phyloP scores from a whole-genome alignment of 1,140 invertebrate species.

The Ctenoplectra terminalis region DNA sequence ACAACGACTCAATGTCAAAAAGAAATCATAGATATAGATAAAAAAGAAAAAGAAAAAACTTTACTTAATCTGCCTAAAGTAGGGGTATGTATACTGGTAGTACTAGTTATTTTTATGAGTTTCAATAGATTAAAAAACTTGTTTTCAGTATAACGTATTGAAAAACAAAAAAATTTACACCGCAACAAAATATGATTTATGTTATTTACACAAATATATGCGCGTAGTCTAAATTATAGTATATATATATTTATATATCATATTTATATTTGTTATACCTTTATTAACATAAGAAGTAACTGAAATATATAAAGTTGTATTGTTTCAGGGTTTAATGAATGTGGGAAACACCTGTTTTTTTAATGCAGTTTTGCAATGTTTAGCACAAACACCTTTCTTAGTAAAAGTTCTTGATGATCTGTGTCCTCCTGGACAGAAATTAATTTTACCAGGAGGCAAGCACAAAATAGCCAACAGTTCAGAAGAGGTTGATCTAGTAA shows the following conservation, averaged over 20 bases:
- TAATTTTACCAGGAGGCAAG: constrained; percentile 88
- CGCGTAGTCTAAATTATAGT: too few relatives aligned
- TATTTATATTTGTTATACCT: too few relatives aligned
- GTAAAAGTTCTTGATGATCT: constrained; percentile 88
- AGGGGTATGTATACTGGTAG: constrained; percentile 57
- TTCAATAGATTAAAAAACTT: neutral
- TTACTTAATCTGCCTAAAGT: constrained; percentile 68
- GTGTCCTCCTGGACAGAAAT: constrained; percentile 86
- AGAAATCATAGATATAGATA: constrained; percentile 26
- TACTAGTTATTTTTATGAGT: neutral
- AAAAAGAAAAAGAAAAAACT: constrained; percentile 57
- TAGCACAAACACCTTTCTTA: constrained; percentile 93
- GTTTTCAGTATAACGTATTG: neutral
- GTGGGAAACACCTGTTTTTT: constrained; percentile 98
- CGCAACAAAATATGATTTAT: too few relatives aligned
- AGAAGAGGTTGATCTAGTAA: constrained; percentile 80
- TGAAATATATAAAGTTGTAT: constrained; percentile 8
- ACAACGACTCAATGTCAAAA: constrained; percentile 30
- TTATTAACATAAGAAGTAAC: too few relatives aligned
- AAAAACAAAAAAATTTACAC: neutral
- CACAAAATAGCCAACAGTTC: constrained; percentile 82
- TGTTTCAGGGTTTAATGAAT: constrained; percentile 88
- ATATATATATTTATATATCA: too few relatives aligned
- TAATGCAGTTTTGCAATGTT: constrained; percentile 96
- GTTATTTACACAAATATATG: too few relatives aligned